Conservation (phyloP, 2,797 vertebrate genomes). For the Cirrhinus molitorella region DNA sequence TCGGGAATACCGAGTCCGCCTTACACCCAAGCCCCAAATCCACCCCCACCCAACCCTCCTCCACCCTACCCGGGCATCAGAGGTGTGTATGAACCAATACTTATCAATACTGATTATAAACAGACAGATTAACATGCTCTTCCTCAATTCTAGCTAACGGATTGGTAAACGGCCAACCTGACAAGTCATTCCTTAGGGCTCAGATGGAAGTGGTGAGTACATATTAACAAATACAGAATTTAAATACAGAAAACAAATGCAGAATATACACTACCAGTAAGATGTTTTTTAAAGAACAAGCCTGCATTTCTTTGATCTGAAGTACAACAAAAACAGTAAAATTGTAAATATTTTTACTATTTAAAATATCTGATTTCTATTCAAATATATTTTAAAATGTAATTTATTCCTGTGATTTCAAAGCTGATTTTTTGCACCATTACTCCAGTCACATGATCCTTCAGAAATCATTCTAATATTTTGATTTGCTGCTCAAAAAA, state of each 20-base stretch:
- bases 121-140: conserved; percentile 44
- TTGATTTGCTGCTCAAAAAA: too few species aligned
- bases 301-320: too few species aligned
- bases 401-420: too few species aligned
- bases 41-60: conserved; percentile 39
- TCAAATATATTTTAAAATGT: too few species aligned
- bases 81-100: conserved; percentile 6
- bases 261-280: neutral
- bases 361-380: too few species aligned
- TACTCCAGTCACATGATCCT: too few species aligned
- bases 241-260: neutral
- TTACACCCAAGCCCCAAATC: conserved; percentile 23
- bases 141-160: conserved; percentile 66
- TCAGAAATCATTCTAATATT: too few species aligned
- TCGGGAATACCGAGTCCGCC: conserved; percentile 21
- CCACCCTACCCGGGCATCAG: conserved; percentile 59
- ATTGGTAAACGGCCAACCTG: conserved; percentile 65
- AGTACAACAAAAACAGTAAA: too few species aligned
- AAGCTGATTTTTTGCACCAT: too few species aligned
- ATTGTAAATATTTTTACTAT: too few species aligned
- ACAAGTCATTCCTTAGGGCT: conserved; percentile 74
- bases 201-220: conserved; percentile 81
- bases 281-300: too few species aligned
- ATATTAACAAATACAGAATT: neutral
- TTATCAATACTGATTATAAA: neutral